A percentile compares a stretch with the other conserved stretches of the same genome.
phyloP scores from a whole-genome alignment of 2,797 vertebrate genomes.

The Lindbergichthys nudifrons region DNA sequence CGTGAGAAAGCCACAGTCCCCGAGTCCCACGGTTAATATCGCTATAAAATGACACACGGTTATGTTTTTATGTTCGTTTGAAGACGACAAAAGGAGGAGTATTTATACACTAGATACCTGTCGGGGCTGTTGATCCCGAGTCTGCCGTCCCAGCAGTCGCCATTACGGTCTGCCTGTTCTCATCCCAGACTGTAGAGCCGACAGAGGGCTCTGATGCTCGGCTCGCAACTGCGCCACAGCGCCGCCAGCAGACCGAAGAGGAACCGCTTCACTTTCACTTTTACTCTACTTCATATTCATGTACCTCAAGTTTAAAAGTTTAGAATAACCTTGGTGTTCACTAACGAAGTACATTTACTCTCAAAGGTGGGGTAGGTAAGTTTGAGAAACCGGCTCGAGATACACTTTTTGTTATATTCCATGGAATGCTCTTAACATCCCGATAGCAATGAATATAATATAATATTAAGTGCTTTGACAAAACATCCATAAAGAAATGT shows the following conservation, averaged over 20 bases:
- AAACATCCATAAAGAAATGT: too few species aligned
- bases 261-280: constrained; percentile 3
- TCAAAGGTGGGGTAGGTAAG: too few species aligned
- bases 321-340: neutral
- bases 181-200: constrained; percentile 55
- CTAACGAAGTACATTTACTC: too few species aligned
- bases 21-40: neutral
- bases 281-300: neutral
- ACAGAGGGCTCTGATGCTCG: constrained; percentile 32
- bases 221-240: constrained; percentile 49
- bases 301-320: neutral
- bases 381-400: too few species aligned
- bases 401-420: too few species aligned
- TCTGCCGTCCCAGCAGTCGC: constrained; percentile 86
- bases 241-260: constrained; percentile 39
- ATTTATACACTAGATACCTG: constrained; percentile 75
- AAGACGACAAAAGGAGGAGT: neutral
- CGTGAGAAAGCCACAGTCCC: neutral
- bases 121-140: constrained; percentile 81
- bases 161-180: constrained; percentile 80
- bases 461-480: too few species aligned
- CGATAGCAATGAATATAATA: too few species aligned
- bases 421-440: too few species aligned
- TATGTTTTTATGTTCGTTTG: neutral
- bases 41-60: neutral